Base-by-base conservation (phyloP, 2,888 invertebrate genomes). In the Meteorus cinctellus region DNA sequence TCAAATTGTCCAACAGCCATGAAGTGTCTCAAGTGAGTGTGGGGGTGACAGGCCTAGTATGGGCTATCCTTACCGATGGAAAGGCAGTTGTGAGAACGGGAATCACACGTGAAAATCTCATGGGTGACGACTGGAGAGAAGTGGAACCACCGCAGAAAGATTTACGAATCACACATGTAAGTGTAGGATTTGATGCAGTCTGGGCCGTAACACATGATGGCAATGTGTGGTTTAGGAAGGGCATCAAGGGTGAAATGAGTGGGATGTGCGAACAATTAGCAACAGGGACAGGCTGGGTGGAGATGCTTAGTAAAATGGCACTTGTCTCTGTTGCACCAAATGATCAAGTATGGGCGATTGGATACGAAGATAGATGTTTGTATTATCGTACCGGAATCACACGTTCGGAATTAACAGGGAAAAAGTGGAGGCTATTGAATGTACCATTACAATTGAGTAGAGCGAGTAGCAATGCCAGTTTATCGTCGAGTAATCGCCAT, bases 291-390 rank as follows among this genome's bases (percentile, higher is more conserved):
- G 95, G 95, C 34, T 97, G 97, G 97, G 93, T 97, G 36, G 96
- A 96, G 91, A 96, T 97, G 92, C 94, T 96, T 78, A 96, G 96
- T 65, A 93, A 94, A 87, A 95, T 97, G 93, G 92, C 93, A 29
- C 92, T 95, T 86, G 92, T 97, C 66, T 95, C 96, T n/a, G 95
- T 97, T 75, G 95, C 96, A 45, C 92, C 94, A 16, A 96, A 96
- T 90, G 97, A 97, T 90, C 97, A 97, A 92, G 92, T 95, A 12
- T 96, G 96, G 92, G 97, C 95, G 14, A 93, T 97, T 82, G 96
- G 97, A 6, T 93, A 94, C 63, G 93, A 94, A 80, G 97, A 97
- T 90, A 93, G 96, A 78, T 92, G 94, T 80, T 92, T 96, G 75
- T 97, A 96, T 88, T 94, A 95, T 90, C 91, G 97, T 72, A 94